Evolutionary conservation across 1,140 invertebrate genomes (phyloP), one percentile per base, ranked within the genome.

Genomic region (Belonocnema kinseyi): DNA sequence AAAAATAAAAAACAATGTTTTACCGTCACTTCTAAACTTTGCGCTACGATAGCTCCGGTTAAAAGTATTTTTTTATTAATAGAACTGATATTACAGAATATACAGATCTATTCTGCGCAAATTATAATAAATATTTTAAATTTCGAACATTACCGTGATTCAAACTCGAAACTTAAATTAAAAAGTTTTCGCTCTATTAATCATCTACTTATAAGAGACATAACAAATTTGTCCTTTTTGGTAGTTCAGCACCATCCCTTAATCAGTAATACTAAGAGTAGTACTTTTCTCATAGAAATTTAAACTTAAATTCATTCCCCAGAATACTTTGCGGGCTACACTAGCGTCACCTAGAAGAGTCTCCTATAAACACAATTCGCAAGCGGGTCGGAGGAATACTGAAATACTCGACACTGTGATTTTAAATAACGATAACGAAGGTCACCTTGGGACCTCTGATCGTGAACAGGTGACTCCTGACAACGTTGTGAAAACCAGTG

Each of bases 371-470:
- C 19, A 19, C 50, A 14, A 73, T 26, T 40, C 46, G 73, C 19
- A 71, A 72, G 17, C 46, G 72, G 81, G 76, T 61, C 12, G 74
- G 61, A 4, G 46, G 72, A 73, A 66, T 74, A 51, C 70, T 83
- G 46, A 70, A 73, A 66, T 74, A 51, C 70, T 83, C 71, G 76
- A 80, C 17, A 54, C 46, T 61, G 75, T 19, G 78, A 19, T 75
- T 46, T 46, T 46, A 11, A 46, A 46, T 5, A 46, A 46, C 40
- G 40, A 46, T 5, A 46, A 46, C 40, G 40, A 88, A 89, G 88
- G 88, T 89, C 88, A 89, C 88, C 88, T 89, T 89, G 84, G 88
- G 82, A 80, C 77, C 78, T 73, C 73, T 61, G 53, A 83, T 81
- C 80, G 81, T 80, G 75, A 78, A 79, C 78, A 79, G 76, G 86